These are phyloP conservation scores for Aurelia aurita complex sp. Pacific DNA, from an alignment of 30 jellyfish, hydroid and myxozoan species.

Conservation along the genomic window DNA sequence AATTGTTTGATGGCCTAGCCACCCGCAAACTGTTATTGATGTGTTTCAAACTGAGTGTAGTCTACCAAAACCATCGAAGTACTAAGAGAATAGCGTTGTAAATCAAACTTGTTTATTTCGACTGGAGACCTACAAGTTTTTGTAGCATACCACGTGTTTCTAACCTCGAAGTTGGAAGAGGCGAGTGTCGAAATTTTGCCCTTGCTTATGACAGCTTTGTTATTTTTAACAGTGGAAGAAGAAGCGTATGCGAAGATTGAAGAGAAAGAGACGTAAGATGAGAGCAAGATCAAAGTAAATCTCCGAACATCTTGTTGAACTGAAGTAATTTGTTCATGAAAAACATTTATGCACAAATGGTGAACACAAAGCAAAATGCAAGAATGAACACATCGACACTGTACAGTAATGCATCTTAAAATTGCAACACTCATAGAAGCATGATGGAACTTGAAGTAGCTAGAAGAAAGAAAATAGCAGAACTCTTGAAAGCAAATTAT, in stretches of 20 bases:
- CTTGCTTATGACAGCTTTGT: background rate
- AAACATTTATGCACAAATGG: background rate
- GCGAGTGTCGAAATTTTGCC: too few relatives aligned
- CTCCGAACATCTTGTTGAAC: constrained; percentile 23
- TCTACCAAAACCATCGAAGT: too few relatives aligned
- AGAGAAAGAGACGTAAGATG: constrained; percentile 77
- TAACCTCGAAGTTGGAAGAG: too few relatives aligned
- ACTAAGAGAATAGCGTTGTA: too few relatives aligned
- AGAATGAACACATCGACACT: background rate
- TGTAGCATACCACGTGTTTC: too few relatives aligned
- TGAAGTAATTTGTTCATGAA: constrained; percentile 13
- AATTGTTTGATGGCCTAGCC: too few relatives aligned
- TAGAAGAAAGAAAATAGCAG: background rate
- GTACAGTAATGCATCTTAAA: background rate
- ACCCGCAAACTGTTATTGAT: too few relatives aligned
- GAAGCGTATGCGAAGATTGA: constrained; percentile 75
- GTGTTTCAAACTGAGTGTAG: too few relatives aligned
- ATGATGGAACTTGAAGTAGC: constrained; percentile 1
- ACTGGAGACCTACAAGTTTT: too few relatives aligned
- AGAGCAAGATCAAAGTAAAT: constrained; percentile 74
- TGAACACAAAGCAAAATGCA: background rate
- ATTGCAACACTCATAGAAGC: background rate
- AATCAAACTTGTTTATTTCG: too few relatives aligned
- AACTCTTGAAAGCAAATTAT: constrained; percentile 5
- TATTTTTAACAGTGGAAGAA: constrained; percentile 59